Base-by-base conservation (phyloP, 1,140 invertebrate genomes). In the Aphelenchoides avenae region DNA sequence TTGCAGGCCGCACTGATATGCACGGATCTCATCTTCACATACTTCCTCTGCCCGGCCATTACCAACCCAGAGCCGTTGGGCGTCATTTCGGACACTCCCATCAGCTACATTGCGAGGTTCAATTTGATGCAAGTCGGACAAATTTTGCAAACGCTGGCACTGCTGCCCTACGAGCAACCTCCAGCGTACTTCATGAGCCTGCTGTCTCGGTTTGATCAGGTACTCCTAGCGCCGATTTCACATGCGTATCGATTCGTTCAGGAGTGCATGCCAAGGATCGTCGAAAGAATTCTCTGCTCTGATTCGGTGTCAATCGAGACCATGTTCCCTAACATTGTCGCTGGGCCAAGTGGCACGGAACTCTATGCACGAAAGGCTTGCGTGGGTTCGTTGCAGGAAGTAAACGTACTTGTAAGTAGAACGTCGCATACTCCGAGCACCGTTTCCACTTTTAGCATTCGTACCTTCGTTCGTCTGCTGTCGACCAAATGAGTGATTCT, bases 1-100 rank as follows among this genome's bases (percentile, higher is more conserved):
- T 36, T 59, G 15, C 68, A 79, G 55, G 78, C 78, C 1, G 41
- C 76, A 37, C 69, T 78, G 13, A 76, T 96, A 67, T 90, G 89
- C 73, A 89, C 88, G 0, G 91, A 97, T 76, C 80, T 97, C 18
- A 86, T 97, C 9, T 89, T 96, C 76, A 88, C 87, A 1, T 84
- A 89, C 67, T 95, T 95, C 66, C 89, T 97, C 55, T 97, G 92
- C 73, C 90, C 91, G 6, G 92, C 91, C 0, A 89, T 97, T 40
- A 87, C 92, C 26, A 90, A 94, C 80, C 92, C 93, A 0, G 92
- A 96, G 79, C 86, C 89, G n/a, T 31, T 66, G 27, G 91, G 91
- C n/a, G 89, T 96, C 41, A 89, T 88, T 0, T 78, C 78, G 5
- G 91, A 94, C 75, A 87, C 87, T 1, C 88, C 89, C n/a, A 88